phyloP scores from a whole-genome alignment of 2,113 vertebrate species.

The Euleptes europaea region DNA sequence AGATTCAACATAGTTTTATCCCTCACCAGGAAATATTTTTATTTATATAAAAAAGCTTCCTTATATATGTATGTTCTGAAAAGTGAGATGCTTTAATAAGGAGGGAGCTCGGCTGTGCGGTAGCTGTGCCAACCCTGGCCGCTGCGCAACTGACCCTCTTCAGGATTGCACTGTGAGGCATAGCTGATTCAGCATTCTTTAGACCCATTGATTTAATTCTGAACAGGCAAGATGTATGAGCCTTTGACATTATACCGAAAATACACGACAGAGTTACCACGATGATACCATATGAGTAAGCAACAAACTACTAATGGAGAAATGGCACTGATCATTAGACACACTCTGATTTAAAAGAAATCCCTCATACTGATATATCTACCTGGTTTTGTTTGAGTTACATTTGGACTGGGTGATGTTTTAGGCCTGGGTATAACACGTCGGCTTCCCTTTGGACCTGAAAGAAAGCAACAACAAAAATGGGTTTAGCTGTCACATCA shows the following conservation, averaged over 20 bases:
- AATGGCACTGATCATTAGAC: not conserved
- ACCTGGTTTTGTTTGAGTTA: not conserved
- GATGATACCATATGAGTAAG: not conserved
- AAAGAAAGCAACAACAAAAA: conserved; percentile 51
- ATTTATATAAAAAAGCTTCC: not conserved
- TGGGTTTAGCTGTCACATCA: not conserved
- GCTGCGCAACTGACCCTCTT: no score
- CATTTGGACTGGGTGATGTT: conserved; percentile 42
- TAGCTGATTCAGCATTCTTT: no score
- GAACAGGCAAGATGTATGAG: no score
- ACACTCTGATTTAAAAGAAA: not conserved
- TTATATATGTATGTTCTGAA: not conserved
- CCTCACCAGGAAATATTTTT: not conserved
- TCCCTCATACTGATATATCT: not conserved
- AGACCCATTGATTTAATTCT: no score
- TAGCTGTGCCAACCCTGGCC: no score
- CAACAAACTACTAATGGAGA: not conserved
- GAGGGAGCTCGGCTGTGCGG: no score
- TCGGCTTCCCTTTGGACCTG: conserved; percentile 65
- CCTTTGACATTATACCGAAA: no score
- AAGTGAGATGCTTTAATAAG: not conserved
- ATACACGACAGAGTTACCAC: no score
- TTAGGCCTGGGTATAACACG: conserved; percentile 58
- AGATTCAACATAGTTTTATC: not conserved
- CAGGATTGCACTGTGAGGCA: no score